Percentiles rank a stretch among this genome's conserved stretches.
Evolutionary conservation across 1,140 invertebrate species (phyloP).

Genomic region (Leptinotarsa lineolata): DNA sequence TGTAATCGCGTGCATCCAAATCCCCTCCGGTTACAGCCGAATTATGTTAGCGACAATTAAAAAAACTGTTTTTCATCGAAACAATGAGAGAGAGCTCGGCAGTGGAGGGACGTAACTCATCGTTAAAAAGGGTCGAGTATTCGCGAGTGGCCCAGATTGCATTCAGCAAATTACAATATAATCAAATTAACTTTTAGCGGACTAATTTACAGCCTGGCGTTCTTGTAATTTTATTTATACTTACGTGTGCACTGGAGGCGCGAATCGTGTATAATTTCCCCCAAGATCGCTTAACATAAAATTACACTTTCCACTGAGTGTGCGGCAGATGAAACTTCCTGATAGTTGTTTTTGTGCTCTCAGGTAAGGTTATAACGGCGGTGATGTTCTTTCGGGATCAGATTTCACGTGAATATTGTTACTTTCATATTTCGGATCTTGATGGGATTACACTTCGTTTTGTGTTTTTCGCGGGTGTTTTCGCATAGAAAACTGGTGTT

Average conservation of each 20-base stretch:
- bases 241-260: constrained; percentile 32
- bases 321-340: constrained; percentile 18
- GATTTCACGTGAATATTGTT: constrained; percentile 16
- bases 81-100: constrained; percentile 19
- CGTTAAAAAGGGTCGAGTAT: constrained; percentile 31
- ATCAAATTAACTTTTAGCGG: constrained; percentile 46
- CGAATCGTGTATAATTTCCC: constrained; percentile 44
- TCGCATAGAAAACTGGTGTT: too few relatives aligned
- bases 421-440: not conserved
- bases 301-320: constrained; percentile 35
- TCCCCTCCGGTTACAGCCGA: not conserved
- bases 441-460: not conserved
- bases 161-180: constrained; percentile 47
- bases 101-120: constrained; percentile 33
- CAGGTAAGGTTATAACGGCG: constrained; percentile 9
- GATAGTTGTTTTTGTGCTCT: constrained; percentile 24
- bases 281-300: constrained; percentile 46
- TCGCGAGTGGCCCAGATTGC: constrained; percentile 35
- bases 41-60: constrained; percentile 17
- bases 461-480: not conserved
- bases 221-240: constrained; percentile 44
- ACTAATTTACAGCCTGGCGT: constrained; percentile 34
- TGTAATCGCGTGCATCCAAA: not conserved
- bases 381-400: constrained; percentile 1
- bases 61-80: constrained; percentile 18